Evolutionary conservation across 2,888 invertebrate species (phyloP).

Genomic region (Arrhopalites spinosus): DNA sequence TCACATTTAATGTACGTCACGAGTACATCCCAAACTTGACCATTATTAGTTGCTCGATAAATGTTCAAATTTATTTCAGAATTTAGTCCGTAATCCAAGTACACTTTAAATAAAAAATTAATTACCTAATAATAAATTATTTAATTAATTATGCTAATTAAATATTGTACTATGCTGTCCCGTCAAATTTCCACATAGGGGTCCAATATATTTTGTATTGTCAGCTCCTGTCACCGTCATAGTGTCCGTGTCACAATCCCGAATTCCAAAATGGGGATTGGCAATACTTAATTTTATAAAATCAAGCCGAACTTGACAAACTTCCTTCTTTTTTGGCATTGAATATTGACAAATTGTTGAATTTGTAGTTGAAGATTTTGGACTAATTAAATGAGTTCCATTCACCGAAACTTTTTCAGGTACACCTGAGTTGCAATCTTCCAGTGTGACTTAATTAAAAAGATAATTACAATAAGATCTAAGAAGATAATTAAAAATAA

Average conservation of each 20-base stretch:
- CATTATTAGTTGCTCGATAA: conserved; percentile 36
- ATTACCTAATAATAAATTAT: neutral
- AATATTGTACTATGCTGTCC: conserved; percentile 54
- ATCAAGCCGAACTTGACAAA: conserved; percentile 53
- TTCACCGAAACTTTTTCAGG: conserved; percentile 40
- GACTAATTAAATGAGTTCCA: conserved; percentile 45
- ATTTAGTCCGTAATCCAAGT: conserved; percentile 48
- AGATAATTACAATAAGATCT: neutral
- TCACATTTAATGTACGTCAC: conserved; percentile 52
- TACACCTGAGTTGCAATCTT: conserved; percentile 41
- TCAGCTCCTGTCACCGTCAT: conserved; percentile 45
- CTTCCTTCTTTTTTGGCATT: conserved; percentile 46
- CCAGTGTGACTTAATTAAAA: conserved; percentile 21
- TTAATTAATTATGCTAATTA: too few relatives aligned
- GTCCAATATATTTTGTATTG: conserved; percentile 42
- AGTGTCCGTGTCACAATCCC: conserved; percentile 47
- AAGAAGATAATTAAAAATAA: neutral
- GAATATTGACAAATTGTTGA: conserved; percentile 44
- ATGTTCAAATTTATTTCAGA: conserved; percentile 47
- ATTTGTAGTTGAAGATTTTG: conserved; percentile 25
- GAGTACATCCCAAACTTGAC: conserved; percentile 49
- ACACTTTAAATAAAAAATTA: conserved; percentile 40
- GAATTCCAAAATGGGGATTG: conserved; percentile 30
- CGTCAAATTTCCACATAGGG: conserved; percentile 47
- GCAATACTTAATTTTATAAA: conserved; percentile 45